These are phyloP conservation scores for Capromys pilorides DNA, from an alignment of 2,797 vertebrate species.

Conservation along the genomic window DNA sequence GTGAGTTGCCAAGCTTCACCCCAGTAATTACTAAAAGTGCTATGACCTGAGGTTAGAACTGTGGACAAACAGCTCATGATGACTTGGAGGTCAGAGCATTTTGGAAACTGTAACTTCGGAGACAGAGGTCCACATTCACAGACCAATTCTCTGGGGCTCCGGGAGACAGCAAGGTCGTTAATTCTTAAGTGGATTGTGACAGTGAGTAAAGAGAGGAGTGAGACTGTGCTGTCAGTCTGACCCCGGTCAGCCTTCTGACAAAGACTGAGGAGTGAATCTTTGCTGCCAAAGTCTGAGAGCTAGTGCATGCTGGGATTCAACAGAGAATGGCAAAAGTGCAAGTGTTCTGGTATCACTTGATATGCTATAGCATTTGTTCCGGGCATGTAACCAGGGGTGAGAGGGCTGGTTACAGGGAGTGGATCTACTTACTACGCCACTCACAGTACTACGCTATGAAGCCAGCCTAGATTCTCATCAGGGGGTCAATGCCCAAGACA, in stretches of 20 bases:
- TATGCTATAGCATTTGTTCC: not conserved
- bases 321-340: not conserved
- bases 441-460: not conserved
- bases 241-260: not conserved
- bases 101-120: conserved; percentile 1
- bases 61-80: not conserved
- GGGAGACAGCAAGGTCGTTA: not conserved
- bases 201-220: not conserved
- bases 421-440: not conserved
- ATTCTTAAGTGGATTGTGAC: not conserved
- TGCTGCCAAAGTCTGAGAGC: not conserved
- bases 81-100: not conserved
- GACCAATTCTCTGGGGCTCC: not conserved
- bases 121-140: not conserved
- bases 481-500: not conserved
- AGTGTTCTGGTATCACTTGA: not conserved
- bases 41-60: not conserved
- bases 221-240: not conserved
- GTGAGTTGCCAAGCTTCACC: not conserved
- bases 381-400: not conserved
- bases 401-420: not conserved
- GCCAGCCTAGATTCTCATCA: not conserved
- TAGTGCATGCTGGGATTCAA: not conserved
- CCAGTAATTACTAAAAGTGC: not conserved
- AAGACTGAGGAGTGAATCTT: not conserved